Evolutionary conservation across 2,888 invertebrate genomes (phyloP).

Genomic region (Eupithecia exiguata): DNA sequence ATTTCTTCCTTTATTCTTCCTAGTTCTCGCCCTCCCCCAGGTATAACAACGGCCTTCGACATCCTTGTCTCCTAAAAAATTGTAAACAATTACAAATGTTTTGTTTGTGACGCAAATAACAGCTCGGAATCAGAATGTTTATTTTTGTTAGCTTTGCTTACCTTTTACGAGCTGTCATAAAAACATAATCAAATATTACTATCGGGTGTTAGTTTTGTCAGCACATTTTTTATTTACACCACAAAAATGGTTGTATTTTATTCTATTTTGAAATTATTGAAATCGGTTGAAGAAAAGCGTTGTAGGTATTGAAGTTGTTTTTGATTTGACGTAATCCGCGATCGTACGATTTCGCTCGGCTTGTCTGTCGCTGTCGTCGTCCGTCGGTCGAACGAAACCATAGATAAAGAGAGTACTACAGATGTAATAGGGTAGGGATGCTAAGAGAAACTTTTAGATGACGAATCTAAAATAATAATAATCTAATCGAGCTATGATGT

Average conservation of each 20-base stretch:
- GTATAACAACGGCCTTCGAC: constrained; percentile 77
- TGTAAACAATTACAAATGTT: constrained; percentile 56
- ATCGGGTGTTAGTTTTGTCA: constrained; percentile 47
- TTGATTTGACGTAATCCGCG: constrained; percentile 4
- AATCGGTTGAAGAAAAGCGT: constrained; percentile 46
- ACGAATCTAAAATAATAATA: too few species aligned
- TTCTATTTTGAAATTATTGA: constrained; percentile 59
- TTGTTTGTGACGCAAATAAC: constrained; percentile 77
- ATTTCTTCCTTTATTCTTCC: constrained; percentile 72
- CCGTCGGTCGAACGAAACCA: too few species aligned
- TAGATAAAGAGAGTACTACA: too few species aligned
- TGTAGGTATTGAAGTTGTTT: background rate
- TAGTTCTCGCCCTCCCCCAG: constrained; percentile 72
- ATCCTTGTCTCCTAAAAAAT: constrained; percentile 54
- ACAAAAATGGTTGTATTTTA: constrained; percentile 48
- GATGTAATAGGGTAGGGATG: too few species aligned
- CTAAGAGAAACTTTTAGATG: too few species aligned
- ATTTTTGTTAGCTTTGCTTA: constrained; percentile 64
- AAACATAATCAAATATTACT: constrained; percentile 59
- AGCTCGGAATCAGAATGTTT: constrained; percentile 57
- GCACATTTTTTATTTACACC: constrained; percentile 50
- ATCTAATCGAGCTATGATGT: too few species aligned
- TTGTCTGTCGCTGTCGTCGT: background rate
- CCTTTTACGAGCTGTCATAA: constrained; percentile 67
- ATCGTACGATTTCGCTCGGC: background rate